phyloP scores from a whole-genome alignment of 64 coral and sea anemone species.

The Montipora efflorescens region DNA sequence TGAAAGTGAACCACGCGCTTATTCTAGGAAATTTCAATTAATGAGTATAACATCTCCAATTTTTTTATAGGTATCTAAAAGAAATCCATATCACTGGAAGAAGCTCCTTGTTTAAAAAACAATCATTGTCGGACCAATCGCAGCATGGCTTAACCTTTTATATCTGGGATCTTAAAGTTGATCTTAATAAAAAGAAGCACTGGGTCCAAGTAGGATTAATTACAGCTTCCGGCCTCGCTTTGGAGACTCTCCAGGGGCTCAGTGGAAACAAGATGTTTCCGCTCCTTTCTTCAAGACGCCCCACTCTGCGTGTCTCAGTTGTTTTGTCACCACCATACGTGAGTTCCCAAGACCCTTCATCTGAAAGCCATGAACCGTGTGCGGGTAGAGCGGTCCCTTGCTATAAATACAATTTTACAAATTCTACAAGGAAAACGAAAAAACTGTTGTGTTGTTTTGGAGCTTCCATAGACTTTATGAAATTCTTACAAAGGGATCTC shows the following conservation, averaged over 20 bases:
- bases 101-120: conserved; percentile 9
- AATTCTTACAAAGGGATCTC: conserved; percentile 55
- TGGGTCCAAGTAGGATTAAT: conserved; percentile 37
- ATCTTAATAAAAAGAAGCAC: conserved; percentile 27
- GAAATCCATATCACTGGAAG: background rate
- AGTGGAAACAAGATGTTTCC: conserved; percentile 5
- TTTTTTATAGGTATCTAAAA: background rate
- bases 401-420: background rate
- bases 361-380: background rate
- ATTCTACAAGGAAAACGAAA: conserved; percentile 2
- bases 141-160: background rate
- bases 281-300: background rate
- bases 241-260: conserved; percentile 27
- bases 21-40: background rate
- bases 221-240: conserved; percentile 48
- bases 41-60: background rate
- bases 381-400: conserved; percentile 11
- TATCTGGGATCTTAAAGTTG: conserved; percentile 29
- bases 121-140: background rate
- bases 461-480: conserved; percentile 65
- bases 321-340: conserved; percentile 32
- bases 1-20: background rate
- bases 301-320: conserved; percentile 53
- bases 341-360: background rate
- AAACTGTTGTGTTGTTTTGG: conserved; percentile 53